These are phyloP conservation scores for Dromococcyx pavoninus DNA, from an alignment of 2,797 vertebrate species.

Conservation along the genomic window DNA sequence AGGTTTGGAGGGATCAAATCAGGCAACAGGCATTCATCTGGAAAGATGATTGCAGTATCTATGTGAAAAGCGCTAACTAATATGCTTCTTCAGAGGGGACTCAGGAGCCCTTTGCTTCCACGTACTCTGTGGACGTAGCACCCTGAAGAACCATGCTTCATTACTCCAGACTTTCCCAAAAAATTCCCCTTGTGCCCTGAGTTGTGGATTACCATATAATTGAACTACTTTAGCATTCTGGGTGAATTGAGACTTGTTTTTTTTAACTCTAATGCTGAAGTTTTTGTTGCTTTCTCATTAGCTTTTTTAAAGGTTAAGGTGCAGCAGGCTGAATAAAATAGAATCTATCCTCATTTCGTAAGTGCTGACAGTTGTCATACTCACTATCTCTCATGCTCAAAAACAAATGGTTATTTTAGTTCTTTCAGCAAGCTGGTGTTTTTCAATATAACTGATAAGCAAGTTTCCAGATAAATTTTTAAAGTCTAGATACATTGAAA, in stretches of 20 bases:
- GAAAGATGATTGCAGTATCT: not conserved
- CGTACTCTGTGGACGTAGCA: rapidly evolving
- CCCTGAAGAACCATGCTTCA: not conserved
- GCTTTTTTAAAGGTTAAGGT: not conserved
- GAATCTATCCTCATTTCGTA: not conserved
- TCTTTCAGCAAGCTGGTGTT: not conserved
- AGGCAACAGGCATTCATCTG: not conserved
- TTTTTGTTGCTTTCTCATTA: not conserved
- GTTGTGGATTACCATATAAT: not conserved
- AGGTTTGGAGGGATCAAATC: not conserved
- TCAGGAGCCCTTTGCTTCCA: not conserved
- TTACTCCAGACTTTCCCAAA: not conserved
- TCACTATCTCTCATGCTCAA: not conserved
- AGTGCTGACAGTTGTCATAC: not conserved
- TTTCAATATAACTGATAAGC: not conserved
- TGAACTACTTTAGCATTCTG: not conserved
- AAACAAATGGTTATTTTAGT: not conserved
- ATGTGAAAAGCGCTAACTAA: not conserved
- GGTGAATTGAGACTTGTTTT: not conserved
- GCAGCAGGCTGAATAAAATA: not conserved
- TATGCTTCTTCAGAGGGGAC: rapidly evolving
- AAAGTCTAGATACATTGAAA: not conserved
- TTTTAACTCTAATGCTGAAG: not conserved
- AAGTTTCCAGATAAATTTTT: not conserved
- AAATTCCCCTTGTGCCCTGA: not conserved